Base-by-base conservation (phyloP, 2,797 vertebrate genomes). In the Muraenolepis orangiensis region DNA sequence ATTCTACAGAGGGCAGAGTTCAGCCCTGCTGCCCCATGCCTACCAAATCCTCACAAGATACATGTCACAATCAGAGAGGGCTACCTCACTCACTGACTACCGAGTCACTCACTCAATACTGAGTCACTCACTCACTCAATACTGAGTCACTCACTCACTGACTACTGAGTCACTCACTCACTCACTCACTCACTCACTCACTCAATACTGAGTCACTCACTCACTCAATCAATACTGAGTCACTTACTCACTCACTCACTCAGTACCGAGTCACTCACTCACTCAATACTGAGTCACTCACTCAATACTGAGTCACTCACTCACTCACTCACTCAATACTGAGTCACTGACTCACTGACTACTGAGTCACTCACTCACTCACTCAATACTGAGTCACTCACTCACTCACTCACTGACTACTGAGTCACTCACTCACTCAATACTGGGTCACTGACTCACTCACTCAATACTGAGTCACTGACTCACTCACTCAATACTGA, bases 1-100 rank as follows among this genome's bases (percentile, higher is more conserved):
- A 94, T 93, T 94, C 31, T 32, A 8, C 67, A 6, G 30, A 29
- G n/a, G 14, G 5, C 67, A 29, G 29, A 7, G 30, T 51, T 51
- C 42, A 51, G 42, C 16, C 42, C 42, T 51, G 42, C 42, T 51
- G 42, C 42, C 42, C 42, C 42, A 51, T 18, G 18, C 20, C 42
- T 51, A 51, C 16, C 18, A 18, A 51, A 51, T 51, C 18, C 18
- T 51, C 42, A 51, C 42, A 51, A 51, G 42, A 51, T 12, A 51
- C 42, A 20, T 18, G 20, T 51, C 20, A 57, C 51, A 57, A 57
- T 57, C 51, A 57, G 51, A 57, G 51, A 72, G 67, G 51, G 66
- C 70, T 77, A 73, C 4, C 61, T 71, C 57, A 57, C 51, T 57
- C 42, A 51, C 42, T 51, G 42, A 51, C 42, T 51, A 51, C 42